Evolutionary conservation across 2,797 vertebrate genomes (phyloP), one percentile per base, ranked within the genome.

Genomic region (Oreochromis mossambicus): DNA sequence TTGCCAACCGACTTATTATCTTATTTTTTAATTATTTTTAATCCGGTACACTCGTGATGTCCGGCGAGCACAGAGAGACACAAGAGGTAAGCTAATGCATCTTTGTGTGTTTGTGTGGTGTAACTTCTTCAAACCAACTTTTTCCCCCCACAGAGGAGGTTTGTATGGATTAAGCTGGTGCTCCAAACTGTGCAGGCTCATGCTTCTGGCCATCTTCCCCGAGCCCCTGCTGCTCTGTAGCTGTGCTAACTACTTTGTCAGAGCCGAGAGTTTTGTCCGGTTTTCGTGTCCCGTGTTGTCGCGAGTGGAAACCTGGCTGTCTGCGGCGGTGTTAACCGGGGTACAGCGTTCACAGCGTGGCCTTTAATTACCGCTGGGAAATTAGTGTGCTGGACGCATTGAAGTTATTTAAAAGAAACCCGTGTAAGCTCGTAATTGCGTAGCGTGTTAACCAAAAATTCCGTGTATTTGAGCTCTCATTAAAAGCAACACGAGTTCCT

Each of bases 81-180:
- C 90, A 83, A 66, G 93, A 95, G 96, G 96, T 96, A 84, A 81
- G 88, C 14, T 13, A 7, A 48, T 10, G 15, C n/a, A 68, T 63
- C 32, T 17, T 4, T 61, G 3, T 2, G 52, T 77, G 3, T 2
- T 29, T 29, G 48, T 78, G 43, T 41, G 19, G 11, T 55, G 29
- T 51, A 76, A 81, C 79, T 85, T 78, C 52, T 68, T 17, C 19
- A 77, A 56, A 46, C 21, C 6, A 86, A 78, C 80, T 75, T 86
- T 56, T 13, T 7, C 4, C 12, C 32, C 32, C n/a, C 80, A 8
- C 26, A 36, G 58, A 43, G 13, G 32, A 12, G 46, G 5, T 55
- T 36, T 48, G 52, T 34, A 55, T 48, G 68, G 63, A 17, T 24
- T 34, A 17, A 34, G 41, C 61, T 84, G 63, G 68, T 56, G 61